These are phyloP conservation scores for Leptosomus discolor DNA, from an alignment of 2,113 vertebrate genomes.

Conservation along the genomic window DNA sequence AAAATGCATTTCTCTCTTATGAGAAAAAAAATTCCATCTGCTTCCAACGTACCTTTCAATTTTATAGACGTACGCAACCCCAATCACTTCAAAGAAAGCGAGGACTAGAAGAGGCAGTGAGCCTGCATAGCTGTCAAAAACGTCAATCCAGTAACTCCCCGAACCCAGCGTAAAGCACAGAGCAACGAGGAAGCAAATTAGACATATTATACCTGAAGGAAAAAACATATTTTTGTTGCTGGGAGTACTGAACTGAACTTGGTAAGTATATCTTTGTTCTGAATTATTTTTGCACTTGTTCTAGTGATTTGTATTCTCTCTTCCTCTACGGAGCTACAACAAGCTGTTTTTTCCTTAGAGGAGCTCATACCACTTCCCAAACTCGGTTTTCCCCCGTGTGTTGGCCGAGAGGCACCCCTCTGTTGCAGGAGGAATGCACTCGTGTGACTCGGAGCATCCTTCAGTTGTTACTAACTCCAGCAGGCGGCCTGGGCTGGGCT, in stretches of 20 bases:
- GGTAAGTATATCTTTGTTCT: background rate
- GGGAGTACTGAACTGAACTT: background rate
- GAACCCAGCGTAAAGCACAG: constrained; percentile 85
- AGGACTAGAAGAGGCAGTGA: constrained; percentile 85
- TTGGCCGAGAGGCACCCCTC: background rate
- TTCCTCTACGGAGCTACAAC: background rate
- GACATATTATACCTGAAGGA: constrained; percentile 74
- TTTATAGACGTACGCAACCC: constrained; percentile 79
- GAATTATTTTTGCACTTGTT: background rate
- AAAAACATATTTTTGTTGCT: background rate
- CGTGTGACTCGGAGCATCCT: background rate
- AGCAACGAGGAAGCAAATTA: constrained; percentile 71
- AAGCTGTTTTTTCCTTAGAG: background rate
- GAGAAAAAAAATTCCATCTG: background rate
- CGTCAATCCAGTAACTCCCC: constrained; percentile 91
- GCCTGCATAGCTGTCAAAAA: constrained; percentile 84
- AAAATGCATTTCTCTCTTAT: background rate
- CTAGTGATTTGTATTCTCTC: background rate
- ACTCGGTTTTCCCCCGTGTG: background rate
- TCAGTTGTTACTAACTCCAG: background rate
- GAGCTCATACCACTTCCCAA: background rate
- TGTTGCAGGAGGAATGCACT: background rate
- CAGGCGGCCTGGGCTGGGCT: background rate
- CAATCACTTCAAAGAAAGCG: constrained; percentile 82
- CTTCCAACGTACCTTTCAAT: constrained; percentile 75